These are phyloP conservation scores for Catostomus latipinnis DNA, from an alignment of 2,797 vertebrate species.

Conservation along the genomic window DNA sequence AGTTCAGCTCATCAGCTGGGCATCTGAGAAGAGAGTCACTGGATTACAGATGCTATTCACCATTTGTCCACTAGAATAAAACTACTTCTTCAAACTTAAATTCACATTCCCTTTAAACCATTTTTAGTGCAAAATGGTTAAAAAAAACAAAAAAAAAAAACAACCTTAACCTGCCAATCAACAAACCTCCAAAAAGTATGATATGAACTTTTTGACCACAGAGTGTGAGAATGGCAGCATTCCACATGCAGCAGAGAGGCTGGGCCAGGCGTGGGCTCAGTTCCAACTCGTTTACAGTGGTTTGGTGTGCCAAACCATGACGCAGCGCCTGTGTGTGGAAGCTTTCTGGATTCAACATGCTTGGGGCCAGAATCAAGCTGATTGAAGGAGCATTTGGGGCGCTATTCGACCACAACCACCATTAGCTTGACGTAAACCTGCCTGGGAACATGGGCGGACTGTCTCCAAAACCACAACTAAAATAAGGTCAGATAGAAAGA, in stretches of 20 bases:
- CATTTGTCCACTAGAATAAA: conserved; percentile 50
- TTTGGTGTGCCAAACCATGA: conserved; percentile 15
- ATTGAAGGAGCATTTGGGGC: conserved; percentile 37
- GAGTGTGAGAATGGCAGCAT: conserved; percentile 22
- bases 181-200: background rate
- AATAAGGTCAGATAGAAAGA: conserved; percentile 55
- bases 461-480: conserved; percentile 59
- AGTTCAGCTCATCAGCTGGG: conserved; percentile 53
- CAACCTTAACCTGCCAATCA: background rate
- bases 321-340: conserved; percentile 14
- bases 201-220: conserved; percentile 7
- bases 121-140: background rate
- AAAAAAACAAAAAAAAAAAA: background rate
- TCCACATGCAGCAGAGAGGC: conserved; percentile 30
- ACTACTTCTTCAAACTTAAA: conserved; percentile 9
- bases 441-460: conserved; percentile 35
- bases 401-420: conserved; percentile 47
- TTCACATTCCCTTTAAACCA: background rate
- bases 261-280: background rate
- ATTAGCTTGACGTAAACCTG: conserved; percentile 48
- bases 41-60: conserved; percentile 41
- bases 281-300: conserved; percentile 32
- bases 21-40: conserved; percentile 28
- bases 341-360: background rate
- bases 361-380: conserved; percentile 29